Evolutionary conservation across 2,113 vertebrate genomes (phyloP), one percentile per base, ranked within the genome.

Genomic region (Hoplias malabaricus): DNA sequence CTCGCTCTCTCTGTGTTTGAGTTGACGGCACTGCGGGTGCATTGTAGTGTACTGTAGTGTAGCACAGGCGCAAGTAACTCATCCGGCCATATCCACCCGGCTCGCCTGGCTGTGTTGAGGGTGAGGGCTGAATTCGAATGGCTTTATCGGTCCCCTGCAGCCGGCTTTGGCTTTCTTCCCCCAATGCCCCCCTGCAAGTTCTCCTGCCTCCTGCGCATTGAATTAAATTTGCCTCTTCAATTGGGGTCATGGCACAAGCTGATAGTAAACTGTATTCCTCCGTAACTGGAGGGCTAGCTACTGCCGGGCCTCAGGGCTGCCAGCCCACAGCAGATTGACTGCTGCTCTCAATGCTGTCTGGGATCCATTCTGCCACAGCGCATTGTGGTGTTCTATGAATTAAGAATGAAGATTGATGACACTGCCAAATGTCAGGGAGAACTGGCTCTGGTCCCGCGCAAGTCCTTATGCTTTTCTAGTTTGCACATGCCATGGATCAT

Each of bases 121-220:
- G 75, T 3, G 21, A 69, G 59, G 5, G 62, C 2, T 84, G 87
- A 89, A 90, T 92, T 83, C 86, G 84, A 82, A 90, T 87, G 79
- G 83, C 84, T 89, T 92, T 91, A 92, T 91, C 89, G 65, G 75
- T 82, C 75, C 84, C 84, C 78, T 80, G 85, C 91, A 92, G 90
- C 86, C 80, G 78, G 85, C 78, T 80, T 80, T 80, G 82, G 79
- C 48, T 83, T 84, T 81, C 82, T 71, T 81, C 77, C 74, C 87
- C 83, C 82, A 9, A n/a, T 67, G 48, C 27, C 86, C 86, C 34
- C 14, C n/a, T 75, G 31, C 43, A 75, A 38, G 61, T 65, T 65
- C 80, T 82, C 87, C 84, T 81, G 85, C 83, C 80, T 42, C 31
- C 14, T 65, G 33, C 48, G 42, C 38, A 33, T 73, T 86, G 82